Conservation (phyloP, 2,888 invertebrate species). For the Cetonia aurata region DNA sequence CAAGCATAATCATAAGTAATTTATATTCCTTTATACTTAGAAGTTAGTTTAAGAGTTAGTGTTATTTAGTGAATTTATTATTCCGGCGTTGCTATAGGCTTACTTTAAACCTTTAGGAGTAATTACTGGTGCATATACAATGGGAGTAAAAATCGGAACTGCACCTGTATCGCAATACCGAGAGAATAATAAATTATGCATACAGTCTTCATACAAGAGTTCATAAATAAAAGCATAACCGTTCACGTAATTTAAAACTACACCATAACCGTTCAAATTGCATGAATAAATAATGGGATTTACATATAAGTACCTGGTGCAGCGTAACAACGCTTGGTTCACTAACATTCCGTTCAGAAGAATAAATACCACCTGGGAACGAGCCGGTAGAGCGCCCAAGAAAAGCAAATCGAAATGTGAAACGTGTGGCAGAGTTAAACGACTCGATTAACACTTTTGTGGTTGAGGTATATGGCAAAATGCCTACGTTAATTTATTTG, state of each 20-base stretch:
- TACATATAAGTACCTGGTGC: conserved; percentile 23
- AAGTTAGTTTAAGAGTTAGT: not conserved
- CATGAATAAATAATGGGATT: conserved; percentile 34
- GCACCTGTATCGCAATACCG: conserved; percentile 25
- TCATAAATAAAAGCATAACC: conserved; percentile 37
- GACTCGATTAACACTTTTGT: conserved; percentile 10
- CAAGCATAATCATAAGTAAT: no score
- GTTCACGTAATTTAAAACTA: conserved; percentile 23
- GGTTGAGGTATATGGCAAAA: not conserved
- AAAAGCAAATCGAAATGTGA: conserved; percentile 10
- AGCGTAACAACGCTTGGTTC: not conserved
- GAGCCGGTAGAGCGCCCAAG: conserved; percentile 11
- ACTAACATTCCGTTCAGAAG: conserved; percentile 15
- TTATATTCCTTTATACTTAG: no score
- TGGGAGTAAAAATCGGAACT: conserved; percentile 21
- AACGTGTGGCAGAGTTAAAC: conserved; percentile 7
- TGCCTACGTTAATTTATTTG: no score
- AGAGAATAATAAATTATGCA: conserved; percentile 33
- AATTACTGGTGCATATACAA: conserved; percentile 18
- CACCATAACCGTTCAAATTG: conserved; percentile 30
- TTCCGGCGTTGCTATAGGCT: not conserved
- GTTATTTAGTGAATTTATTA: conserved; percentile 2
- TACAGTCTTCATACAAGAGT: conserved; percentile 25
- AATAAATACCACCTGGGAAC: conserved; percentile 22
- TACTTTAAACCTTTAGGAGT: conserved; percentile 10